These are phyloP conservation scores for Emydura subglobosa DNA, from an alignment of 2,113 vertebrate genomes.

Conservation along the genomic window DNA sequence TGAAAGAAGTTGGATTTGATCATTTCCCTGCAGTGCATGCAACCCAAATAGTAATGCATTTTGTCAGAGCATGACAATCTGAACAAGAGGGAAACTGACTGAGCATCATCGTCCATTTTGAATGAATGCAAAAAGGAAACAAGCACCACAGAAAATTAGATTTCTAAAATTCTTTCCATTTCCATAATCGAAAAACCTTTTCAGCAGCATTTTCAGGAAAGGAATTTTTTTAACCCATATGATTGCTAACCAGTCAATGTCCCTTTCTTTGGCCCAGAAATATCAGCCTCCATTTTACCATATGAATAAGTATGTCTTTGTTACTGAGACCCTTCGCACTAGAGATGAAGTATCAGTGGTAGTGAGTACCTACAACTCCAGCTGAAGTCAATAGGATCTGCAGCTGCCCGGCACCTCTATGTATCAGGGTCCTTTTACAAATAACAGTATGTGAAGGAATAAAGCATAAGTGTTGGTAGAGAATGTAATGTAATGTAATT, in stretches of 20 bases:
- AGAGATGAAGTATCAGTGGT: not conserved
- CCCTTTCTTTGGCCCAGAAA: not conserved
- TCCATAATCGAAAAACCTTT: not conserved
- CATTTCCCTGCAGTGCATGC: not conserved
- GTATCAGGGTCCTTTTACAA: not conserved
- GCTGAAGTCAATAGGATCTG: not conserved
- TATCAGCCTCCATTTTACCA: not conserved
- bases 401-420: not conserved
- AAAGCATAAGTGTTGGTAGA: not conserved
- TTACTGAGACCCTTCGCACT: not conserved
- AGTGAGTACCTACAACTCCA: not conserved
- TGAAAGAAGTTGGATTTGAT: not conserved
- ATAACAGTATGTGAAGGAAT: not conserved
- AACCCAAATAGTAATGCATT: not conserved
- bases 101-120: not conserved
- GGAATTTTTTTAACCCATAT: not conserved
- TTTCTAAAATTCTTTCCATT: not conserved
- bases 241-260: not conserved
- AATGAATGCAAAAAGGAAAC: not conserved
- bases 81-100: not conserved
- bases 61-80: accelerated
- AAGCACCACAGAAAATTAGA: not conserved
- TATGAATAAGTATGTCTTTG: not conserved
- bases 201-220: not conserved
- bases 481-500: not conserved